Percentiles rank a stretch among this genome's conserved stretches.
Evolutionary conservation across 92 coral and sea anemone genomes (phyloP).

Genomic region (Bergia puertoricense): DNA sequence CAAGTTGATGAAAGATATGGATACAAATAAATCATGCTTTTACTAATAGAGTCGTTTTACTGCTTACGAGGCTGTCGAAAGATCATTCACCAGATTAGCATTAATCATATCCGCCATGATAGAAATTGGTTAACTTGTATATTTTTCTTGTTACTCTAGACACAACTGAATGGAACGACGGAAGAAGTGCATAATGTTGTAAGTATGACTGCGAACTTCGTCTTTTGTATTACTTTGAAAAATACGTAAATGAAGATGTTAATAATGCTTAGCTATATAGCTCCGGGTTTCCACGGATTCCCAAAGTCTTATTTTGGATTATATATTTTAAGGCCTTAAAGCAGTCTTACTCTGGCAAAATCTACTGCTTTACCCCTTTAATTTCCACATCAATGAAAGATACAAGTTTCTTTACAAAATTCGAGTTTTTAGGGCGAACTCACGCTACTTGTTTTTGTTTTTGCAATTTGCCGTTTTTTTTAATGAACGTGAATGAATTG

Average conservation of each 20-base stretch:
- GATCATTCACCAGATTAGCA: not conserved
- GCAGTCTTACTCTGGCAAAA: too few relatives aligned
- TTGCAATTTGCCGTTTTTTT: too few relatives aligned
- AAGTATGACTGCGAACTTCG: not conserved
- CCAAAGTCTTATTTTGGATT: too few relatives aligned
- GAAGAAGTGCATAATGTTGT: conserved; percentile 47
- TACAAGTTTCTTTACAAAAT: too few relatives aligned
- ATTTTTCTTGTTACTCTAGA: not conserved
- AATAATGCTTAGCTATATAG: not conserved
- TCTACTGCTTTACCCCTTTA: too few relatives aligned
- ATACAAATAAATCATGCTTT: too few relatives aligned
- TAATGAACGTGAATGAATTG: too few relatives aligned
- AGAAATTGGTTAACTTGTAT: not conserved
- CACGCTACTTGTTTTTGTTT: too few relatives aligned
- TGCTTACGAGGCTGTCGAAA: not conserved
- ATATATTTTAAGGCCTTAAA: too few relatives aligned
- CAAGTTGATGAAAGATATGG: too few relatives aligned
- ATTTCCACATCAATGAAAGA: too few relatives aligned
- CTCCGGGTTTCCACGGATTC: not conserved
- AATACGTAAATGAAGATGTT: not conserved
- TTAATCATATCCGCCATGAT: not conserved
- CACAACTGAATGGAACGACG: conserved; percentile 1
- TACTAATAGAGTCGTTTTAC: not conserved
- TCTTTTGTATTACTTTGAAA: not conserved
- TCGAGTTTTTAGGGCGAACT: too few relatives aligned